A percentile compares a stretch with the other conserved stretches of the same genome.
phyloP scores from a whole-genome alignment of 1,140 invertebrate species.

The Aradophagus sp. region DNA sequence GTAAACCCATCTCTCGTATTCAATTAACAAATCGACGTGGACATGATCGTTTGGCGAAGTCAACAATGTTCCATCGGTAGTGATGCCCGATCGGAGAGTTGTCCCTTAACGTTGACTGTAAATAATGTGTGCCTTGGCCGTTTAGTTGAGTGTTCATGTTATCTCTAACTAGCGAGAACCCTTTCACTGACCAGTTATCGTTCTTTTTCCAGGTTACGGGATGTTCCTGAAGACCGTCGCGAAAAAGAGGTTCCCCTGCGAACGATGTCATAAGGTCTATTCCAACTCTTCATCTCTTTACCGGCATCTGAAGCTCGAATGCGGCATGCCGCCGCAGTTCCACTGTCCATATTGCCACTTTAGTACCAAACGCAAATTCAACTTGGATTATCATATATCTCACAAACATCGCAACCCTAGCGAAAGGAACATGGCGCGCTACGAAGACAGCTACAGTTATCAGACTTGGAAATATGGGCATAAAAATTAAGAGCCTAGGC shows the following conservation, averaged over 20 bases:
- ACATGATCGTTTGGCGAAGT: too few species aligned
- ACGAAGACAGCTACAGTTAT: constrained; percentile 39
- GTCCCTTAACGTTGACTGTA: too few species aligned
- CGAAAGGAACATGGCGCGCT: constrained; percentile 37
- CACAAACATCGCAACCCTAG: constrained; percentile 60
- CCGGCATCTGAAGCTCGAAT: constrained; percentile 80
- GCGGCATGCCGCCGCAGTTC: constrained; percentile 81
- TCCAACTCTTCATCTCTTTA: constrained; percentile 66
- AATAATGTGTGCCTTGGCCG: too few species aligned
- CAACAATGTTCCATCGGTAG: too few species aligned
- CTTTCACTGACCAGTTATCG: constrained; percentile 35
- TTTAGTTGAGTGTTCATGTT: constrained; percentile 35
- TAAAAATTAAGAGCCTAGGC: constrained; percentile 29
- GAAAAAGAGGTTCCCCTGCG: constrained; percentile 58
- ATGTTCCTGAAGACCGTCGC: constrained; percentile 17
- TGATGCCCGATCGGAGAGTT: too few species aligned
- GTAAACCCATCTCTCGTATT: constrained; percentile 5
- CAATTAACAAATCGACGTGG: too few species aligned
- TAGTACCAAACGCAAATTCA: constrained; percentile 75
- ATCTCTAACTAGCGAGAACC: too few species aligned
- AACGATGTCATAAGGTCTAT: constrained; percentile 63
- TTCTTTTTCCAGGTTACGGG: constrained; percentile 49
- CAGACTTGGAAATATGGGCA: constrained; percentile 47
- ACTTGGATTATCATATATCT: constrained; percentile 66
- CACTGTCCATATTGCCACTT: constrained; percentile 78